A percentile compares a stretch with the other conserved stretches of the same genome.
These are phyloP conservation scores for Phengaris alcon DNA, from an alignment of 2,888 invertebrate genomes.

Conservation along the genomic window DNA sequence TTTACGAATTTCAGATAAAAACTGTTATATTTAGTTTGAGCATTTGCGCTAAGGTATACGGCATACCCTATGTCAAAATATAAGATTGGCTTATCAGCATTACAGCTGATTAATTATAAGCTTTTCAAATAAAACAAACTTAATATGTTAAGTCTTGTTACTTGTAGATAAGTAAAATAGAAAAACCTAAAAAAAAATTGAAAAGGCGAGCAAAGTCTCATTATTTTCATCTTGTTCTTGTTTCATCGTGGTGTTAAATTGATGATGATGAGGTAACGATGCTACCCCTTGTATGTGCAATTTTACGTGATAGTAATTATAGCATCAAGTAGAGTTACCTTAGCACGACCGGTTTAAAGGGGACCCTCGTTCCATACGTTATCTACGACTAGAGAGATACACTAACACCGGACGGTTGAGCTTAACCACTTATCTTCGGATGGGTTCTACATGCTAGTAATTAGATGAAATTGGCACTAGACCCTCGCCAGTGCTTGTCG, in stretches of 20 bases:
- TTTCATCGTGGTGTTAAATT: background rate
- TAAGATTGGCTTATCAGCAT: no score
- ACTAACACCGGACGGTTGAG: background rate
- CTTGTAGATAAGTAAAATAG: background rate
- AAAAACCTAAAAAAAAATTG: background rate
- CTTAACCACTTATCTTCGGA: constrained; percentile 35
- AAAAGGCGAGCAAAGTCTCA: background rate
- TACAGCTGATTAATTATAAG: no score
- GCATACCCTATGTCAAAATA: no score
- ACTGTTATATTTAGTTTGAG: no score
- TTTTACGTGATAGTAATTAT: constrained; percentile 13
- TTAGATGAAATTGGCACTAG: constrained; percentile 49
- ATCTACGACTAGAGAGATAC: background rate
- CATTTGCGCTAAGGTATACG: no score
- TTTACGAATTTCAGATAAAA: no score
- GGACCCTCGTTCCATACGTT: background rate
- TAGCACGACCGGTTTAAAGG: background rate
- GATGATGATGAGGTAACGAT: background rate
- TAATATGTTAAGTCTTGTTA: no score
- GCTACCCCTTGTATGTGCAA: background rate
- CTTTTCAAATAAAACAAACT: no score
- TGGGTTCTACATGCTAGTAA: constrained; percentile 46
- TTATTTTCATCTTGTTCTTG: background rate
- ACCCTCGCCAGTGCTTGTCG: constrained; percentile 56
- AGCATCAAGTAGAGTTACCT: background rate